A percentile compares a stretch with the other conserved stretches of the same genome.
Conservation (phyloP, 2,113 vertebrate species). For the Xenopus tropicalis region UCB_Xtro_10.0 CM004451.2:40234001-40234500, state of each 20-base stretch:
- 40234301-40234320: slow-evolving; percentile 30
- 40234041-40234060: no score
- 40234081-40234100: no score
- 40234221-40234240: slow-evolving; percentile 28
- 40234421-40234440: not conserved
- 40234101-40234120: no score
- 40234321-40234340: not conserved
- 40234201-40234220: no score
- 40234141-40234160: no score
- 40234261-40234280: not conserved
- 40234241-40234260: not conserved
- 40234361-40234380: not conserved
- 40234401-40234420: not conserved
- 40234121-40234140: no score
- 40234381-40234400: not conserved
- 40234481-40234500: not conserved
- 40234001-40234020: no score
- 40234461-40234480: not conserved
- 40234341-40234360: not conserved
- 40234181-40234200: no score
- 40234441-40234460: no score
- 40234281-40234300: slow-evolving; percentile 9
- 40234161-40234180: no score
- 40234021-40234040: no score
- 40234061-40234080: no score